Conservation (phyloP, 2,797 vertebrate species). For the Euthynnus affinis region DNA sequence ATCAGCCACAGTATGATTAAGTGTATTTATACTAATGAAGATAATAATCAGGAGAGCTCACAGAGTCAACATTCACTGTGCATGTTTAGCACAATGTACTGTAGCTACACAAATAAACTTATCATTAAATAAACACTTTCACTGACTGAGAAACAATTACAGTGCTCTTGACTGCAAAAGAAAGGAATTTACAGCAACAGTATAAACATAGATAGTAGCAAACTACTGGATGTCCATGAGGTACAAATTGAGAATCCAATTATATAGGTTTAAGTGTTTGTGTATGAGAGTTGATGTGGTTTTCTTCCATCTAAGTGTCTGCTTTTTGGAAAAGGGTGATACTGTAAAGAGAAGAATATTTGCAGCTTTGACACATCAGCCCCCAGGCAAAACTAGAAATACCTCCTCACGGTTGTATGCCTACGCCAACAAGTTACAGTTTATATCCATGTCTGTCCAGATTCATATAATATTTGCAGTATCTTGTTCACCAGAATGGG, state of each 20-base stretch:
- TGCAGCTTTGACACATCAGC: no score
- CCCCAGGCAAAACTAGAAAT: no score
- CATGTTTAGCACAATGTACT: slow-evolving; percentile 24
- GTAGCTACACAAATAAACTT: slow-evolving; percentile 35
- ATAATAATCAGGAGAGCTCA: slow-evolving; percentile 43
- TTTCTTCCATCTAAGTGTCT: not conserved
- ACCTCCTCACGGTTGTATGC: no score
- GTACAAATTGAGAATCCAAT: slow-evolving; percentile 14
- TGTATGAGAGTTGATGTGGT: slow-evolving; percentile 27
- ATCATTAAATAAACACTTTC: slow-evolving; percentile 51
- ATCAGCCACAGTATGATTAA: slow-evolving; percentile 12
- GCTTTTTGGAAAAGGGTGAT: not conserved
- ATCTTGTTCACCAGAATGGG: no score
- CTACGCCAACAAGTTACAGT: no score
- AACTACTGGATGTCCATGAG: slow-evolving; percentile 11
- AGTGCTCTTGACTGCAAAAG: slow-evolving; percentile 15
- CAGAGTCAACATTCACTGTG: slow-evolving; percentile 18
- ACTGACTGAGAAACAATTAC: slow-evolving; percentile 39
- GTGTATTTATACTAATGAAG: slow-evolving; percentile 36
- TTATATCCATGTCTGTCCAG: no score
- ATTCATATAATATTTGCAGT: no score
- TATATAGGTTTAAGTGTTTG: slow-evolving; percentile 30
- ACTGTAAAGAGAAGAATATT: not conserved
- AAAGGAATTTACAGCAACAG: slow-evolving; percentile 38
- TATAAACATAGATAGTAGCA: slow-evolving; percentile 25